Evolutionary conservation across 2,797 vertebrate genomes (phyloP).

Genomic region (Microctenopoma lineatum): DNA sequence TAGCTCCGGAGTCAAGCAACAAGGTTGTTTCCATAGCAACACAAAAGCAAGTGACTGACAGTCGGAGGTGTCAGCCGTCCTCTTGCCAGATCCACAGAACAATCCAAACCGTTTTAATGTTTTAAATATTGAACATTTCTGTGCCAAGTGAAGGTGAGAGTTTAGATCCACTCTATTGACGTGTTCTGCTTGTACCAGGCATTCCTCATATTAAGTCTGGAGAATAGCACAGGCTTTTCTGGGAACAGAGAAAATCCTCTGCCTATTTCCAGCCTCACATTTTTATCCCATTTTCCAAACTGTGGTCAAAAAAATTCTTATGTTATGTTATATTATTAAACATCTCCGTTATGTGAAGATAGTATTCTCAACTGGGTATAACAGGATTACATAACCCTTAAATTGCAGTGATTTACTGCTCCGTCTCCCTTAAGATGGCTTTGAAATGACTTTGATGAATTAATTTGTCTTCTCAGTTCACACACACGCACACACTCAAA

Average conservation of each 20-base stretch:
- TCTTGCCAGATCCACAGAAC: slow-evolving; percentile 52
- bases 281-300: slow-evolving; percentile 28
- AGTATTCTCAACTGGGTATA: slow-evolving; percentile 57
- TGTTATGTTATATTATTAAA: no score
- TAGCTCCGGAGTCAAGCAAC: slow-evolving; percentile 64
- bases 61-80: slow-evolving; percentile 53
- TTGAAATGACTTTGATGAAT: slow-evolving; percentile 71
- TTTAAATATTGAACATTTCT: slow-evolving; percentile 59
- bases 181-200: slow-evolving; percentile 27
- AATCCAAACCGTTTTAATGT: slow-evolving; percentile 49
- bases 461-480: slow-evolving; percentile 60
- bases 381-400: slow-evolving; percentile 64
- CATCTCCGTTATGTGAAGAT: slow-evolving; percentile 32
- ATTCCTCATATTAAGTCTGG: slow-evolving; percentile 43
- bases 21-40: slow-evolving; percentile 82
- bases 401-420: slow-evolving; percentile 44
- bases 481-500: slow-evolving; percentile 18
- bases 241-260: slow-evolving; percentile 36
- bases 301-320: slow-evolving; percentile 6
- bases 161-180: slow-evolving; percentile 36
- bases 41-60: slow-evolving; percentile 66
- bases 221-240: slow-evolving; percentile 26
- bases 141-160: slow-evolving; percentile 59
- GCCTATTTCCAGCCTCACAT: slow-evolving; percentile 24
- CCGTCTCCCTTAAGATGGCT: slow-evolving; percentile 57